Percentiles rank a stretch among this genome's conserved stretches.
phyloP scores from a whole-genome alignment of 2,797 vertebrate genomes.

The Borostomias antarcticus region DNA sequence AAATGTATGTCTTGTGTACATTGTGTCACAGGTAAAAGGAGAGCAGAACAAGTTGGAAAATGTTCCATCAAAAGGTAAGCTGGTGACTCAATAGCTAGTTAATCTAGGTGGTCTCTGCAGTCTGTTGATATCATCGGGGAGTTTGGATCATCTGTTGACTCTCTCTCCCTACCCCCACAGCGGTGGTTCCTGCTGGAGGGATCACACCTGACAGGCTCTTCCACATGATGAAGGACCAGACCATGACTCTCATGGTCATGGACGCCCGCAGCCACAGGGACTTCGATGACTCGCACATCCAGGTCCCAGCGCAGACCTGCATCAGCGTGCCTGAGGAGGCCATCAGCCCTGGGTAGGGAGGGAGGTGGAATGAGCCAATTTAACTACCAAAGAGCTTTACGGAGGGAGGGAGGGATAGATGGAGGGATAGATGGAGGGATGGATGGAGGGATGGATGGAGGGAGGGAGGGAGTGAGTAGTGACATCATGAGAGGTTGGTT shows the following conservation, averaged over 20 bases:
- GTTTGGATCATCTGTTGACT: neutral
- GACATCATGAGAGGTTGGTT: too few relatives aligned
- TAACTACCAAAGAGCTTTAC: neutral
- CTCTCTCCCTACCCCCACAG: slow-evolving; percentile 32
- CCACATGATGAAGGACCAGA: slow-evolving; percentile 88
- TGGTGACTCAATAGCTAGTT: neutral
- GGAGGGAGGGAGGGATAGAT: neutral
- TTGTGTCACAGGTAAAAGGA: slow-evolving; percentile 79
- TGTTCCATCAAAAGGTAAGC: slow-evolving; percentile 78
- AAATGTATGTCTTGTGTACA: slow-evolving; percentile 5
- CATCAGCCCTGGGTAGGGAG: slow-evolving; percentile 87
- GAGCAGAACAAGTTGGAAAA: slow-evolving; percentile 79
- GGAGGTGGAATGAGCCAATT: too few relatives aligned
- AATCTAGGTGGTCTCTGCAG: neutral
- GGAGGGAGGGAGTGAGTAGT: too few relatives aligned
- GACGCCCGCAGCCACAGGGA: slow-evolving; percentile 86
- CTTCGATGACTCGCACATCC: slow-evolving; percentile 90
- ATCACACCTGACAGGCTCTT: slow-evolving; percentile 90
- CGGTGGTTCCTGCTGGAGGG: slow-evolving; percentile 67
- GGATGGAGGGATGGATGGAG: neutral
- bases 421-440: neutral
- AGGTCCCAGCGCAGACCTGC: slow-evolving; percentile 73
- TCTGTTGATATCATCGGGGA: neutral
- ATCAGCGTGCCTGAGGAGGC: slow-evolving; percentile 93
- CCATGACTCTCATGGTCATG: slow-evolving; percentile 87